Percentiles rank a stretch among this genome's conserved stretches.
Conservation (phyloP, 2,888 invertebrate species). For the Petrophora chlorosata region DNA sequence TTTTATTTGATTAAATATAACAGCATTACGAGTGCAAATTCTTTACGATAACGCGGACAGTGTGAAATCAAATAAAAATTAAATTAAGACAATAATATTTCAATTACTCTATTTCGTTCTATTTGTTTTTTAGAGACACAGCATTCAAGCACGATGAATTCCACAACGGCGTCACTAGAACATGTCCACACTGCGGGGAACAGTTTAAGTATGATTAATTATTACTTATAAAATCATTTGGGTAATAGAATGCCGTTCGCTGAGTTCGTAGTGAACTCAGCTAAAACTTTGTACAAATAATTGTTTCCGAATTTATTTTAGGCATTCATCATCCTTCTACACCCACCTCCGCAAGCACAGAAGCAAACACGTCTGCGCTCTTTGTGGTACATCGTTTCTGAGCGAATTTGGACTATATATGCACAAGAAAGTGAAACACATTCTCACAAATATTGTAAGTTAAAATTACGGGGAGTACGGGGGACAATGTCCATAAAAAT, state of each 20-base stretch:
- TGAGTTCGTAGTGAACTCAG: too few relatives aligned
- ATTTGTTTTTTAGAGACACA: constrained; percentile 25
- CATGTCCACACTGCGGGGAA: constrained; percentile 29
- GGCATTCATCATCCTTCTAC: constrained; percentile 60
- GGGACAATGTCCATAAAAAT: too few relatives aligned
- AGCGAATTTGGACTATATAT: constrained; percentile 55
- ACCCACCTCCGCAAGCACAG: constrained; percentile 58
- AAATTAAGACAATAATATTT: too few relatives aligned
- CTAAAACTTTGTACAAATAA: too few relatives aligned
- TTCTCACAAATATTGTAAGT: constrained; percentile 20
- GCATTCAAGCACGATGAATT: constrained; percentile 35
- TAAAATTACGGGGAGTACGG: too few relatives aligned
- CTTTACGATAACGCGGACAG: too few relatives aligned
- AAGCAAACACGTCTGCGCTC: constrained; percentile 49
- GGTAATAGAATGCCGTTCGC: too few relatives aligned
- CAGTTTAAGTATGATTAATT: neutral
- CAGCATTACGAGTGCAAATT: too few relatives aligned
- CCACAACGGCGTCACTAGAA: constrained; percentile 32
- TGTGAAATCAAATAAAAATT: neutral
- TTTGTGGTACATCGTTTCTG: constrained; percentile 59
- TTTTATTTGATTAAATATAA: too few relatives aligned
- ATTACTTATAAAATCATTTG: neutral
- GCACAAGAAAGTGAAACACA: constrained; percentile 54
- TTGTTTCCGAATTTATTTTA: too few relatives aligned
- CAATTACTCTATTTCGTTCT: too few relatives aligned